Conservation (phyloP, 2,797 vertebrate genomes). For the Cryptoblepharus egeriae region DNA sequence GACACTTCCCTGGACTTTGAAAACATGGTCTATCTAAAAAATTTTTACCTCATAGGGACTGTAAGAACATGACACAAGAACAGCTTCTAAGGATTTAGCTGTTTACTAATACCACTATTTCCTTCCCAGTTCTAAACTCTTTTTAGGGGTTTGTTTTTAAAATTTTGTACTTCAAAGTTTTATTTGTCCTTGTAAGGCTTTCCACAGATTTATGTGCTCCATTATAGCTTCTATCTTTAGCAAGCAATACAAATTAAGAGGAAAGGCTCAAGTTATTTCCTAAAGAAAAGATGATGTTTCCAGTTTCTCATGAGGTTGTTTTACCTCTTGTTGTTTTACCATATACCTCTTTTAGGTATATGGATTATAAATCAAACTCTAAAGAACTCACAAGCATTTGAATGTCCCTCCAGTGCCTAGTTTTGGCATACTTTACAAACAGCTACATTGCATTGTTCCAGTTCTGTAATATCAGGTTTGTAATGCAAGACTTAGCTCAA, state of each 20-base stretch:
- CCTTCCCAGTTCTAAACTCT: background rate
- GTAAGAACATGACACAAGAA: background rate
- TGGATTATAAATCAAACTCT: background rate
- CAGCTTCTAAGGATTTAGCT: background rate
- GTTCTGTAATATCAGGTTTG: background rate
- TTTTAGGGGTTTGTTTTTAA: background rate
- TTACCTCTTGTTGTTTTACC: too few species aligned
- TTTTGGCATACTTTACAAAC: background rate
- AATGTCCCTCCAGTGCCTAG: background rate
- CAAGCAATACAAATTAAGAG: background rate
- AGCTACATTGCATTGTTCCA: background rate
- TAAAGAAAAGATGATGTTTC: background rate
- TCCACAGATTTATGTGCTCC: background rate
- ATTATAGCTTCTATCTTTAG: background rate
- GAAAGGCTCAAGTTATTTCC: background rate
- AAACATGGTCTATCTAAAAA: background rate
- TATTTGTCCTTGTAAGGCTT: conserved; percentile 11
- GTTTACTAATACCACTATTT: background rate
- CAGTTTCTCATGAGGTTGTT: background rate
- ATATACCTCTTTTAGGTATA: background rate
- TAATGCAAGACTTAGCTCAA: background rate
- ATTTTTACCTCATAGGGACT: background rate
- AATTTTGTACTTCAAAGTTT: background rate
- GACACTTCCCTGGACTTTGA: background rate
- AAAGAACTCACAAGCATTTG: background rate